A percentile compares a stretch with the other conserved stretches of the same genome.
Evolutionary conservation across 2,888 invertebrate species (phyloP).

Genomic region (Cosmopolites sordidus): DNA sequence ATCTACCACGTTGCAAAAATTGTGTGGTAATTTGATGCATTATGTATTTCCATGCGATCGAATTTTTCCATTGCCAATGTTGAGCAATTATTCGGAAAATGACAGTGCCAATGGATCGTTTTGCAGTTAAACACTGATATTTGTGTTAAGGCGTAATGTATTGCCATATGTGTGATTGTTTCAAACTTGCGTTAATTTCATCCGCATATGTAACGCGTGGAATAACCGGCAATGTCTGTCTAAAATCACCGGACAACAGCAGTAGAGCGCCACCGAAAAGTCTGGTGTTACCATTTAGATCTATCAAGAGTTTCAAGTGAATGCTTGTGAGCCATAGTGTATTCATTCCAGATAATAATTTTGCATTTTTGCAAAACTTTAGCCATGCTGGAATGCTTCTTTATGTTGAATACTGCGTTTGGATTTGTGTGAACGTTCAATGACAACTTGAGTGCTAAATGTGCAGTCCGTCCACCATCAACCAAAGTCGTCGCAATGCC

Average conservation of each 20-base stretch:
- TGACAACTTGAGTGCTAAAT: constrained; percentile 4
- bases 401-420: constrained; percentile 13
- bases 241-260: constrained; percentile 13
- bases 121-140: constrained; percentile 1
- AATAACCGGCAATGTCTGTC: constrained; percentile 26
- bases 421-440: background rate
- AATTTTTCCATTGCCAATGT: too few species aligned
- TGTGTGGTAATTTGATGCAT: too few species aligned
- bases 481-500: constrained; percentile 16
- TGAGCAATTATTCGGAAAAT: background rate
- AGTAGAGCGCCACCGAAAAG: constrained; percentile 6
- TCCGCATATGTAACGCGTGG: constrained; percentile 37
- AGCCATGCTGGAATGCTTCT: constrained; percentile 17
- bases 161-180: background rate
- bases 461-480: constrained; percentile 2
- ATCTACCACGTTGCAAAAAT: too few species aligned
- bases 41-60: background rate
- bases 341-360: constrained; percentile 18
- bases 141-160: background rate
- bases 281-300: background rate
- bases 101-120: too few species aligned
- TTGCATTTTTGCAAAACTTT: constrained; percentile 4
- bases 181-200: constrained; percentile 38
- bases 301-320: constrained; percentile 10
- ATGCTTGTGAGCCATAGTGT: constrained; percentile 14